A percentile compares a stretch with the other conserved stretches of the same genome.
Evolutionary conservation across 2,113 vertebrate species (phyloP).

Genomic region (Lepidothrix coronata): DNA sequence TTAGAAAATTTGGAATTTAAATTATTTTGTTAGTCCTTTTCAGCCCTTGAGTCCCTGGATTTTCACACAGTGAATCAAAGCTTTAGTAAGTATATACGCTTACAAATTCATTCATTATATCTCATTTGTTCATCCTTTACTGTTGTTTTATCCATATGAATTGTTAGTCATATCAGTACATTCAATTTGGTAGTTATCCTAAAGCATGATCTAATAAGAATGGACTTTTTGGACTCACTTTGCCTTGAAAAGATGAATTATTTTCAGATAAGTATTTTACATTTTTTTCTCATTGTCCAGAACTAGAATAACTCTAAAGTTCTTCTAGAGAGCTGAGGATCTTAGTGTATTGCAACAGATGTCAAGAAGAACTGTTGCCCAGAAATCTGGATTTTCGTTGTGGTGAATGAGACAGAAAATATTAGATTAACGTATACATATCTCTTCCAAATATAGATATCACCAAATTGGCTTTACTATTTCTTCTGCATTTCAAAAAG

Average conservation of each 20-base stretch:
- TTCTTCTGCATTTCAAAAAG: neutral
- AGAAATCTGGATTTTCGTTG: neutral
- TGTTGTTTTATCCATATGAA: neutral
- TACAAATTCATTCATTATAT: neutral
- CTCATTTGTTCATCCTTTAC: neutral
- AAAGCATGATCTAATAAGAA: neutral
- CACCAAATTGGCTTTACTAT: neutral
- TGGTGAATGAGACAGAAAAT: neutral
- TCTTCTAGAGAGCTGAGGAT: neutral
- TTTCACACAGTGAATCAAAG: neutral
- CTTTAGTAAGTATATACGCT: neutral
- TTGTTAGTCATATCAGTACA: neutral
- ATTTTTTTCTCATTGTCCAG: neutral
- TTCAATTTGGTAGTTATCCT: neutral
- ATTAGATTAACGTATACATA: neutral
- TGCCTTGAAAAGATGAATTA: neutral
- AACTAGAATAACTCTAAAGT: neutral
- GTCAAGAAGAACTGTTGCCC: neutral
- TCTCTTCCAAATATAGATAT: neutral
- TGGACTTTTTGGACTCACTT: neutral
- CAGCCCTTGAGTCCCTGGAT: neutral
- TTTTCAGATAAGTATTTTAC: neutral
- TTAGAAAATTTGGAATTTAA: neutral
- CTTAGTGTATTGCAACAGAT: neutral
- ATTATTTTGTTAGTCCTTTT: neutral